Conservation (phyloP, 2,113 vertebrate species). For the Castor canadensis region DNA sequence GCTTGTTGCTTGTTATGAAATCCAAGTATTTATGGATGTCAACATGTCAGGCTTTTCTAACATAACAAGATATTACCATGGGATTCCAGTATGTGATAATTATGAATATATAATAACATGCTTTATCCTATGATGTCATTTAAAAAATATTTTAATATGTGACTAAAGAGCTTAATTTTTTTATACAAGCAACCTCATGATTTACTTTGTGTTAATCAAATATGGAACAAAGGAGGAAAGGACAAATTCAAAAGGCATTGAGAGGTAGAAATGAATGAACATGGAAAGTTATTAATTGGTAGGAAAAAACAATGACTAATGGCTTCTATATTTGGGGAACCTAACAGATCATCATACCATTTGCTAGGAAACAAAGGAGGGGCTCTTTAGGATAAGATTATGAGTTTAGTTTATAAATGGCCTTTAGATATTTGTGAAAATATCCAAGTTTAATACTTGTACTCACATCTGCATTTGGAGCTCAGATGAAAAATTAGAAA, state of each 20-base stretch:
- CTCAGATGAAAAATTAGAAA: background rate
- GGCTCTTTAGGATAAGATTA: background rate
- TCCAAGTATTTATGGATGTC: background rate
- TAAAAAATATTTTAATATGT: background rate
- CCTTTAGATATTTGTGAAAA: background rate
- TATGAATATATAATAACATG: background rate
- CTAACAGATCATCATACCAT: background rate
- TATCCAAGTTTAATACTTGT: background rate
- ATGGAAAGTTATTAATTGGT: background rate
- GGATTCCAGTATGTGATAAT: background rate
- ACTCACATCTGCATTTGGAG: background rate
- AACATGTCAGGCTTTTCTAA: background rate
- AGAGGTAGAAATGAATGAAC: background rate
- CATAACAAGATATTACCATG: background rate
- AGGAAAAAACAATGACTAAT: background rate
- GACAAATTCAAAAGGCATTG: background rate
- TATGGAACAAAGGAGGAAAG: background rate
- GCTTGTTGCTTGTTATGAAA: background rate
- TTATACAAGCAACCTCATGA: background rate
- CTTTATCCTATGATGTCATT: background rate
- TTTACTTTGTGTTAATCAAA: background rate
- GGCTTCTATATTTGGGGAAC: background rate
- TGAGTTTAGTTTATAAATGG: background rate
- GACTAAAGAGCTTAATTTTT: background rate
- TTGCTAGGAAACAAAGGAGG: background rate